A percentile compares a stretch with the other conserved stretches of the same genome.
phyloP scores from a whole-genome alignment of 2,113 vertebrate species.

The Clarias gariepinus region DNA sequence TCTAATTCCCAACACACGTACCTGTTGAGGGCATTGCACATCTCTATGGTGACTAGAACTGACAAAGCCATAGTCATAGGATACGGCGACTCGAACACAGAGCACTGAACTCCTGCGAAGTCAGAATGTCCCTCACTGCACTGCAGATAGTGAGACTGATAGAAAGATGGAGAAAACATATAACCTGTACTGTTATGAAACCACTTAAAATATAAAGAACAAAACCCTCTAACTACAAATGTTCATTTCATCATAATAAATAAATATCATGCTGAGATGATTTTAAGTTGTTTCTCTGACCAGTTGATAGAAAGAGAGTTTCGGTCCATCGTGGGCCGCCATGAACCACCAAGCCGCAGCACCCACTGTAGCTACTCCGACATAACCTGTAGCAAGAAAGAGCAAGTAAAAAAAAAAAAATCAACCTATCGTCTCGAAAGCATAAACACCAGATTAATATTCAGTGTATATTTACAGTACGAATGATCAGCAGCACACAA shows the following conservation, averaged over 20 bases:
- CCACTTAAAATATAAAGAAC: background rate
- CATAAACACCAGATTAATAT: background rate
- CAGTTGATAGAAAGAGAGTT: slow-evolving; percentile 75
- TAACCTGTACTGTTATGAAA: background rate
- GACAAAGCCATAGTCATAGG: slow-evolving; percentile 81
- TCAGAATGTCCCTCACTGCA: slow-evolving; percentile 73
- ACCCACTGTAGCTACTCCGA: slow-evolving; percentile 76
- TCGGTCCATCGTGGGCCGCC: slow-evolving; percentile 77
- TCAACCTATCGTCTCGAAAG: no score
- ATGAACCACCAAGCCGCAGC: slow-evolving; percentile 82
- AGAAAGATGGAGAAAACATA: background rate
- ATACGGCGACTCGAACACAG: slow-evolving; percentile 77
- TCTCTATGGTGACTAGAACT: slow-evolving; percentile 79
- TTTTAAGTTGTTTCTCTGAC: slow-evolving; percentile 54
- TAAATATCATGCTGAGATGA: background rate
- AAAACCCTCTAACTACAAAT: background rate
- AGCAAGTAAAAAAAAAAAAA: background rate
- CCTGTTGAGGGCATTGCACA: slow-evolving; percentile 81
- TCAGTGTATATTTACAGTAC: background rate
- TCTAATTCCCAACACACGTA: slow-evolving; percentile 41
- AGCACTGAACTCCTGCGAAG: slow-evolving; percentile 78
- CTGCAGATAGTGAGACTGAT: slow-evolving; percentile 77
- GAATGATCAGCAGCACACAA: background rate
- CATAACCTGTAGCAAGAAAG: slow-evolving; percentile 68
- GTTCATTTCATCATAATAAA: background rate